Base-by-base conservation (phyloP, 2,888 invertebrate species). In the Pristionchus japonicus region DNA sequence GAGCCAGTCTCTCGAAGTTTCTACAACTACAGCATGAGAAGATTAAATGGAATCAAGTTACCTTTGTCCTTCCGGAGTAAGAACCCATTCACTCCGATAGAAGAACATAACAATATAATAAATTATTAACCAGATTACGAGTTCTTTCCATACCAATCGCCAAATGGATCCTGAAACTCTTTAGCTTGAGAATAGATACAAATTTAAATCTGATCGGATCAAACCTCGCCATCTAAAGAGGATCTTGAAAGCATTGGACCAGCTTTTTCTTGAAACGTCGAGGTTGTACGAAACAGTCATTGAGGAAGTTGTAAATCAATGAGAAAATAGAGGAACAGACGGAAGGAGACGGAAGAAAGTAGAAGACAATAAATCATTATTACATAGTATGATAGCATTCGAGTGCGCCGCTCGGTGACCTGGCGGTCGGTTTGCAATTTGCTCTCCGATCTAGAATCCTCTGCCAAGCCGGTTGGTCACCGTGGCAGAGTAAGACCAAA, bases 281-380 rank as follows among this genome's bases (percentile, higher is more conserved):
- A 91, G 90, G 86, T 92, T 93, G 88, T 93, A 93, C 23, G 91
- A 90, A 17, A 93, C 92, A 4, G 93, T 93, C 93, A 93, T 93
- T 74, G 49, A 0, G 77, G 47, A 61, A 34, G 52, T 34, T 20
- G 37, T 2, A 83, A 57, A 83, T n/a, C 15, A 13, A 47, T 23
- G 49, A 34, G 34, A 61, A n/a, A 43, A 85, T 40, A 15, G 57
- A 23, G 37, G 23, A 23, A 20, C 3, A 40, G n/a, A 37, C 23
- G 23, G 31, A 37, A 23, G 9, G 43, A 77, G 77, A 77, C n/a
- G n/a, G n/a, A n/a, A n/a, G n/a, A n/a, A n/a, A n/a, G n/a, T n/a
- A n/a, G n/a, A n/a, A n/a, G n/a, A n/a, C n/a, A n/a, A n/a, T n/a
- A n/a, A n/a, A n/a, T n/a, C n/a, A n/a, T n/a, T n/a, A n/a, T n/a